phyloP scores from a whole-genome alignment of 2,888 invertebrate species.

The Enoplolaimus lenunculus region DNA sequence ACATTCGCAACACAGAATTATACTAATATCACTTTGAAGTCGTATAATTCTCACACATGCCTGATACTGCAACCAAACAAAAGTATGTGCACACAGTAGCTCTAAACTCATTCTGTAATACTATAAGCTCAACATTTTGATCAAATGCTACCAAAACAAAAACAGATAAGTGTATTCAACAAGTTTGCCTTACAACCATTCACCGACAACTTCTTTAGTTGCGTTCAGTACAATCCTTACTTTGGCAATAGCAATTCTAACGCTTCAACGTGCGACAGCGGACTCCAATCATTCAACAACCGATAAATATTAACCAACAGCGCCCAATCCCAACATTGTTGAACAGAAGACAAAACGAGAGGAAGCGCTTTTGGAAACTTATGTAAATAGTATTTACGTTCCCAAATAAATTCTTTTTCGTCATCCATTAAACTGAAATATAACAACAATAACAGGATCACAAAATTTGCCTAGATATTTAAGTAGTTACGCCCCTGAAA shows the following conservation, averaged over 20 bases:
- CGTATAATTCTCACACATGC: too few species aligned
- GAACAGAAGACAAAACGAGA: conserved; percentile 40
- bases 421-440: conserved; percentile 37
- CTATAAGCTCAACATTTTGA: background rate
- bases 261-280: conserved; percentile 70
- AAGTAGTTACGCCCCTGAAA: too few species aligned
- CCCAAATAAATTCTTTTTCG: conserved; percentile 44
- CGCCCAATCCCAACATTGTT: conserved; percentile 72
- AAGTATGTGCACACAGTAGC: too few species aligned
- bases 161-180: too few species aligned
- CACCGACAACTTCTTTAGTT: too few species aligned
- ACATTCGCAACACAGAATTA: too few species aligned
- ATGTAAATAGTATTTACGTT: conserved; percentile 42
- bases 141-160: too few species aligned
- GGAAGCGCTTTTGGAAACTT: conserved; percentile 39
- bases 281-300: conserved; percentile 63
- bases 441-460: background rate
- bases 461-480: too few species aligned
- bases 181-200: too few species aligned
- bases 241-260: conserved; percentile 79
- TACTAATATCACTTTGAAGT: too few species aligned
- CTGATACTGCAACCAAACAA: too few species aligned
- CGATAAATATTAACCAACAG: conserved; percentile 71
- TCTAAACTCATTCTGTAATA: background rate
- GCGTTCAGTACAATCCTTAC: too few species aligned